These are phyloP conservation scores for Pyrochroa serraticornis DNA, from an alignment of 2,888 invertebrate species.

Conservation along the genomic window DNA sequence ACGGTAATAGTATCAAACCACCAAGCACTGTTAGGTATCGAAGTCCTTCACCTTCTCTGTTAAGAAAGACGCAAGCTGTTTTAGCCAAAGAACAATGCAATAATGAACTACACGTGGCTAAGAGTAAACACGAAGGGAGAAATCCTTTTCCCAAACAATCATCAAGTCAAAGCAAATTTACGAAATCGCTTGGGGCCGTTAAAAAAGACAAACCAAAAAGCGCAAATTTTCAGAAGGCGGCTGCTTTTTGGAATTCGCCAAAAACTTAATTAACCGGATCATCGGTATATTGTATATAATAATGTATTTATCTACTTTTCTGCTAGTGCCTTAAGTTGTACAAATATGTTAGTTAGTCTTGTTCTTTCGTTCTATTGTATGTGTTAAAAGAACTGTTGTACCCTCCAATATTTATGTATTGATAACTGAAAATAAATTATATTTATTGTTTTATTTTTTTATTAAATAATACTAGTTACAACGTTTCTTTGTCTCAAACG, in stretches of 20 bases:
- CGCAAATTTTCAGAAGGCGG: constrained; percentile 55
- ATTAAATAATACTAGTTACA: neutral
- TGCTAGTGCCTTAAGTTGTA: constrained; percentile 29
- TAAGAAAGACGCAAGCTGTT: constrained; percentile 59
- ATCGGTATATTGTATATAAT: constrained; percentile 16
- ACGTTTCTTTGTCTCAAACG: constrained; percentile 54
- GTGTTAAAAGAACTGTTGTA: constrained; percentile 38
- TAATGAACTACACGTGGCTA: constrained; percentile 47
- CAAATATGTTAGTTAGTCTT: constrained; percentile 24
- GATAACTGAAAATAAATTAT: constrained; percentile 24
- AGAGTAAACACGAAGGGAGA: constrained; percentile 13
- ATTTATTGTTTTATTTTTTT: constrained; percentile 19
- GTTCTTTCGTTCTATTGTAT: constrained; percentile 37
- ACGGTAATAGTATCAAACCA: constrained; percentile 4
- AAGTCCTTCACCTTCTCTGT: constrained; percentile 56
- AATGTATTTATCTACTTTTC: constrained; percentile 7
- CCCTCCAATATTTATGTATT: constrained; percentile 32
- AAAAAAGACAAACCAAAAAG: constrained; percentile 48
- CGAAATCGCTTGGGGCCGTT: constrained; percentile 37
- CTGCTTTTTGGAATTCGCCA: constrained; percentile 56
- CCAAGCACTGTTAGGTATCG: constrained; percentile 47
- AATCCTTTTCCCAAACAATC: constrained; percentile 4
- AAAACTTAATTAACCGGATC: constrained; percentile 37
- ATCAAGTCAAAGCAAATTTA: constrained; percentile 12
- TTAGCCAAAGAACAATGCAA: constrained; percentile 56